Evolutionary conservation across 53 echinoderm and acorn worm species (phyloP).

Genomic region (Antedon mediterranea): DNA sequence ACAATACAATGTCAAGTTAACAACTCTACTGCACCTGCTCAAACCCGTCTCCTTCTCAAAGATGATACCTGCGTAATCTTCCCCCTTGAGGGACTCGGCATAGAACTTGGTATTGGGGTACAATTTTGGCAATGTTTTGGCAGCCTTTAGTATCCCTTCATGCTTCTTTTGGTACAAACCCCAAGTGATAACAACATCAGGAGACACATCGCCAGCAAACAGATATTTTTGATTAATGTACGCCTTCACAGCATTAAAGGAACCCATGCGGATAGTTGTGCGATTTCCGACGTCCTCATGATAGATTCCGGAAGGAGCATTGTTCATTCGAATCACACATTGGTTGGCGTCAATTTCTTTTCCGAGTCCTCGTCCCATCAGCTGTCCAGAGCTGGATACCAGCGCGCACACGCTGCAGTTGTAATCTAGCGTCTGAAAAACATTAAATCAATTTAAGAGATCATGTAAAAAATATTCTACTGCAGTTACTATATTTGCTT

Average conservation of each 20-base stretch:
- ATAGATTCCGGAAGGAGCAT: conserved; percentile 35
- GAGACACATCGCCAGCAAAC: conserved; percentile 4
- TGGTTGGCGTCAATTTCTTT: conserved; percentile 43
- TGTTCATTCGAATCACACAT: conserved; percentile 65
- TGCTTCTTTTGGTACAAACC: conserved; percentile 13
- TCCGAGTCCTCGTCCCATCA: conserved; percentile 33
- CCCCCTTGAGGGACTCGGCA: conserved; percentile 17
- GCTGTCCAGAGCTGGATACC: conserved; percentile 60
- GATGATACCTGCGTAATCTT: conserved; percentile 25
- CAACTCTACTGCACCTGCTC: conserved; percentile 52
- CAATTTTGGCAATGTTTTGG: neutral
- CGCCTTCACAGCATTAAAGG: conserved; percentile 19
- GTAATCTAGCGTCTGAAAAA: conserved; percentile 25
- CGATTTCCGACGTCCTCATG: conserved; percentile 34
- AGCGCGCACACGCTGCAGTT: conserved; percentile 38
- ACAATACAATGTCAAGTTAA: no score
- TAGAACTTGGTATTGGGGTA: conserved; percentile 10
- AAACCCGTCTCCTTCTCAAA: conserved; percentile 51
- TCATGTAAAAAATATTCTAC: no score
- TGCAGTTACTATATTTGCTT: no score
- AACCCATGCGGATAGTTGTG: conserved; percentile 42
- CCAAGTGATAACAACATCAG: conserved; percentile 12
- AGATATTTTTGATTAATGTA: neutral
- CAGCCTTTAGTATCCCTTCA: neutral
- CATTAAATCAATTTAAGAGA: no score